A percentile compares a stretch with the other conserved stretches of the same genome.
These are phyloP conservation scores for Rhynchotus rufescens DNA, from an alignment of 2,797 vertebrate species.

Conservation along the genomic window DNA sequence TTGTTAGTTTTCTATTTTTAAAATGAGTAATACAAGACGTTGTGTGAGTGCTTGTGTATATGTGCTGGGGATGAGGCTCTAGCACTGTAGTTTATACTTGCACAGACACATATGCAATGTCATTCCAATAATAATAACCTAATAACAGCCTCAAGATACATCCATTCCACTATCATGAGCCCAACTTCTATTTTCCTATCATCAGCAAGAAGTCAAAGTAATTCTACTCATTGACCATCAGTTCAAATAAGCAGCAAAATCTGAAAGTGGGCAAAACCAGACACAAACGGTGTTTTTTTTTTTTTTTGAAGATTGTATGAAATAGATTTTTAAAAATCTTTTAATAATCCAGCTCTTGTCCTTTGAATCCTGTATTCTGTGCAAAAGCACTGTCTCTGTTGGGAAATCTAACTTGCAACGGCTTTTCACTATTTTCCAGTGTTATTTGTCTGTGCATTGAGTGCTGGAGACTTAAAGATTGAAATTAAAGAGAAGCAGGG, in stretches of 20 bases:
- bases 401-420: slow-evolving; percentile 20
- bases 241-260: background rate
- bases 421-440: background rate
- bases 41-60: background rate
- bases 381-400: background rate
- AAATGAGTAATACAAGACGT: background rate
- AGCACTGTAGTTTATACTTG: background rate
- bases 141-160: background rate
- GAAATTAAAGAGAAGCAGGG: background rate
- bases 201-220: background rate
- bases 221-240: background rate
- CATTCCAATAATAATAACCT: background rate
- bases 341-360: slow-evolving; percentile 6
- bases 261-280: background rate
- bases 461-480: background rate
- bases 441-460: background rate
- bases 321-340: slow-evolving; percentile 28
- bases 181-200: background rate
- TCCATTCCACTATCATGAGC: background rate
- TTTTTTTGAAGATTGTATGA: slow-evolving; percentile 28
- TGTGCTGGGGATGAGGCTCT: background rate
- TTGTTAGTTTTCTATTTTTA: background rate
- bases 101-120: background rate
- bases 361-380: background rate
- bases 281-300: background rate